Evolutionary conservation across 2,113 vertebrate genomes (phyloP).

Genomic region (Elaphurus davidianus): DNA sequence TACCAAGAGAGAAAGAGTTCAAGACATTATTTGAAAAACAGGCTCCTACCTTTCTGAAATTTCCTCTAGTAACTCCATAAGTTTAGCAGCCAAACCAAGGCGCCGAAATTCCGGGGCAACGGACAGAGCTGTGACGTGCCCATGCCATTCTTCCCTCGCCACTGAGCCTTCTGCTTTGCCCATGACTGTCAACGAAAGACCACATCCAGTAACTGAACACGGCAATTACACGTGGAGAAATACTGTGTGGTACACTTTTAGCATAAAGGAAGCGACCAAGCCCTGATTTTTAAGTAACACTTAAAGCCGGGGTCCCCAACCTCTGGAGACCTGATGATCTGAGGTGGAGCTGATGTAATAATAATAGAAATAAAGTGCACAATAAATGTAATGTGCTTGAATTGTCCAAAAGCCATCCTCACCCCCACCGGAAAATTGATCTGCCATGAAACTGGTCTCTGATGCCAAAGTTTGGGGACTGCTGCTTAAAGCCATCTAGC

Average conservation of each 20-base stretch:
- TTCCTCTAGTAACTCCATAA: slow-evolving; percentile 97
- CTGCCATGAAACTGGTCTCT: background rate
- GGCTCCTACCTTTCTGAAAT: slow-evolving; percentile 93
- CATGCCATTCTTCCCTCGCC: slow-evolving; percentile 96
- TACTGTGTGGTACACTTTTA: background rate
- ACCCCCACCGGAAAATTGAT: background rate
- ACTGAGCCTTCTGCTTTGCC: slow-evolving; percentile 98
- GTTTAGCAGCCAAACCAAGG: slow-evolving; percentile 94
- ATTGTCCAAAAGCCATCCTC: background rate
- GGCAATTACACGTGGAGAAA: background rate
- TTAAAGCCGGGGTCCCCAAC: background rate
- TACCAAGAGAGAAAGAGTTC: background rate
- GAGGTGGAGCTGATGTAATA: background rate
- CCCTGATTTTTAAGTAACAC: background rate
- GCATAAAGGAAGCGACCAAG: background rate
- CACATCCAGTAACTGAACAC: background rate
- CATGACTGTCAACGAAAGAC: slow-evolving; percentile 86
- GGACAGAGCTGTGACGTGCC: slow-evolving; percentile 95
- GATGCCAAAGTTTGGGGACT: background rate
- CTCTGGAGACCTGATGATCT: background rate
- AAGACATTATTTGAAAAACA: background rate
- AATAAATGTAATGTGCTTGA: background rate
- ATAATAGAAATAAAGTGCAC: background rate
- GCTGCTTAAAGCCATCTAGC: background rate
- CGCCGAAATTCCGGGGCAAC: slow-evolving; percentile 95